These are phyloP conservation scores for Noctilio leporinus DNA, from an alignment of 2,113 vertebrate genomes.

Conservation along the genomic window DNA sequence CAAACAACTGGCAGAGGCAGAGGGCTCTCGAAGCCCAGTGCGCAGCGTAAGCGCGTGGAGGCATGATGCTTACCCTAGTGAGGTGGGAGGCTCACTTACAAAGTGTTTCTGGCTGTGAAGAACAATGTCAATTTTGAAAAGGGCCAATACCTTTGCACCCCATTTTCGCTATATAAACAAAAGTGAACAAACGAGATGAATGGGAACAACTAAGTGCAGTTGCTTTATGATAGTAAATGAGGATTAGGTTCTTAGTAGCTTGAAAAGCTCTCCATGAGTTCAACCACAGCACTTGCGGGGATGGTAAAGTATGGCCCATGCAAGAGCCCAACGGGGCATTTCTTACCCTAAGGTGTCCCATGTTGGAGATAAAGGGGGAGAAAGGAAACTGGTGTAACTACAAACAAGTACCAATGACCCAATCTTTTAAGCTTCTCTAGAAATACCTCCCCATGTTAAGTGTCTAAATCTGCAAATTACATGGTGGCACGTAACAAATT, in stretches of 20 bases:
- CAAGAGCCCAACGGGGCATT: neutral
- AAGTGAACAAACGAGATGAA: neutral
- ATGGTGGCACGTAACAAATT: conserved; percentile 39
- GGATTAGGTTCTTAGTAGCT: neutral
- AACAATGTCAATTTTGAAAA: neutral
- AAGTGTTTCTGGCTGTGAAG: neutral
- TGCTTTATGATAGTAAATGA: neutral
- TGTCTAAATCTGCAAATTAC: conserved; percentile 33
- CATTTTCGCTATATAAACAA: neutral
- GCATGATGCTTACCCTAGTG: neutral
- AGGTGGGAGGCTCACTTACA: neutral
- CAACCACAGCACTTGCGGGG: neutral
- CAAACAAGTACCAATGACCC: neutral
- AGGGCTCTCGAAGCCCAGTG: neutral
- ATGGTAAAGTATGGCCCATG: neutral
- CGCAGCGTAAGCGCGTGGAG: neutral
- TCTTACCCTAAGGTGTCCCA: neutral
- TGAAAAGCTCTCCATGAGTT: neutral
- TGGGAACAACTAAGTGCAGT: neutral
- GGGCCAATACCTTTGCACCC: neutral
- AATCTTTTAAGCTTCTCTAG: neutral
- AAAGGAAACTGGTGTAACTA: neutral
- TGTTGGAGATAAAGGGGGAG: neutral
- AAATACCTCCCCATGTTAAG: neutral
- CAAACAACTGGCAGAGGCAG: conserved; percentile 24